These are phyloP conservation scores for Hemitrygon akajei DNA, from an alignment of 2,797 vertebrate species.

Conservation along the genomic window DNA sequence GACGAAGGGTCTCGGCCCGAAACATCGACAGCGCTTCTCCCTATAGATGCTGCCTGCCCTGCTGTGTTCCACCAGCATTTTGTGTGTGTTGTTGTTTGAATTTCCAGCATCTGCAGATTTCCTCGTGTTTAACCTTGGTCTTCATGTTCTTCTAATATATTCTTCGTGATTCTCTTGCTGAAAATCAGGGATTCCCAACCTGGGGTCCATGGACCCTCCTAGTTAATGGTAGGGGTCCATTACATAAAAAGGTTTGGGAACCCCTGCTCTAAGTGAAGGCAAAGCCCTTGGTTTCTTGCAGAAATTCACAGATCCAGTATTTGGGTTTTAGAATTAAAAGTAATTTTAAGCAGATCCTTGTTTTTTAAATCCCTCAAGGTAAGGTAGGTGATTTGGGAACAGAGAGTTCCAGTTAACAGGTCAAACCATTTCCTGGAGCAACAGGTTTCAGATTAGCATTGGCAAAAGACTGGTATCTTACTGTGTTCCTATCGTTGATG, in stretches of 20 bases:
- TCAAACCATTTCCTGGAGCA: background rate
- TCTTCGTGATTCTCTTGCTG: background rate
- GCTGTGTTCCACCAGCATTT: too few species aligned
- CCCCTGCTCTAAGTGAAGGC: background rate
- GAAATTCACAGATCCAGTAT: background rate
- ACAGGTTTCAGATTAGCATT: background rate
- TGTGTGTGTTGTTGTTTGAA: too few species aligned
- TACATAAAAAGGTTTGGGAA: too few species aligned
- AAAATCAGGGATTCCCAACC: too few species aligned
- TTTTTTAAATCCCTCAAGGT: background rate
- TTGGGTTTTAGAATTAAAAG: background rate
- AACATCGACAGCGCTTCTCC: too few species aligned
- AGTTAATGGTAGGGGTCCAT: too few species aligned
- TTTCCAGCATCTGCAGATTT: too few species aligned
- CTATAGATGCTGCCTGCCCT: too few species aligned
- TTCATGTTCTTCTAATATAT: background rate
- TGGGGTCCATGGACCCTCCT: too few species aligned
- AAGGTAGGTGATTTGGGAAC: background rate
- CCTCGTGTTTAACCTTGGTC: background rate
- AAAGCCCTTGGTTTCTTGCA: too few species aligned
- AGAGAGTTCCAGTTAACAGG: background rate
- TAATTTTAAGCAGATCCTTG: background rate
- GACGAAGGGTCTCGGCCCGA: too few species aligned
- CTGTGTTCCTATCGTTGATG: background rate
- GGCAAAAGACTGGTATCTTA: background rate